Conservation (phyloP, 2,888 invertebrate species). For the Chelonus formosanus region DNA sequence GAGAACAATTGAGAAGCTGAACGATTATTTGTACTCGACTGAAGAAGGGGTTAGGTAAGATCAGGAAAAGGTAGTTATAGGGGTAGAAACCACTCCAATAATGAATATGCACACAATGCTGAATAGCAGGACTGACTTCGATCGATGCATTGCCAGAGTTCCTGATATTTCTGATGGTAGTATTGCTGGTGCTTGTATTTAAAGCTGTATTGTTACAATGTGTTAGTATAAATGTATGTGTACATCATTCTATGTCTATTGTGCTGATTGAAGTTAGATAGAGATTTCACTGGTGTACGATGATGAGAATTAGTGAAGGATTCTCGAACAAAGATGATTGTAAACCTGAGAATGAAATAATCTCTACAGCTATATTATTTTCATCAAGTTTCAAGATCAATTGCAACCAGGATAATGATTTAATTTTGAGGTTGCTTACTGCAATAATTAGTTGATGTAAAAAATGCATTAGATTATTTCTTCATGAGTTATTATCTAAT, state of each 20-base stretch:
- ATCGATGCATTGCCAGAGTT: slow-evolving; percentile 56
- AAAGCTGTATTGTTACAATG: slow-evolving; percentile 1
- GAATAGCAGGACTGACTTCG: slow-evolving; percentile 52
- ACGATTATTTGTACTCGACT: slow-evolving; percentile 36
- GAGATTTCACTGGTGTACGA: too few relatives aligned
- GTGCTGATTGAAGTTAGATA: too few relatives aligned
- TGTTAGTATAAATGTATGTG: slow-evolving; percentile 6
- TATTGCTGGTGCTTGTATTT: background rate
- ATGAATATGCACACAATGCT: slow-evolving; percentile 55
- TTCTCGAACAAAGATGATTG: too few relatives aligned
- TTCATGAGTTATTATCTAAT: too few relatives aligned
- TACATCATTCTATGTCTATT: background rate
- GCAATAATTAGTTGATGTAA: too few relatives aligned
- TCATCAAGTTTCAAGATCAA: too few relatives aligned
- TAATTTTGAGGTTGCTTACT: too few relatives aligned
- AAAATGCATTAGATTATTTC: too few relatives aligned
- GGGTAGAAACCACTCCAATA: slow-evolving; percentile 54
- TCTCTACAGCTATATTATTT: too few relatives aligned
- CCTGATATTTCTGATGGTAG: slow-evolving; percentile 25
- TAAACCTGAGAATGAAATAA: too few relatives aligned
- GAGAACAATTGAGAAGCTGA: slow-evolving; percentile 29
- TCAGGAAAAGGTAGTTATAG: slow-evolving; percentile 31
- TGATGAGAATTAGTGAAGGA: too few relatives aligned
- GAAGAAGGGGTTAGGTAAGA: slow-evolving; percentile 35
- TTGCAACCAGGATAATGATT: too few relatives aligned